Evolutionary conservation across 1,140 invertebrate genomes (phyloP).

Genomic region (Chironomus striatipennis): DNA sequence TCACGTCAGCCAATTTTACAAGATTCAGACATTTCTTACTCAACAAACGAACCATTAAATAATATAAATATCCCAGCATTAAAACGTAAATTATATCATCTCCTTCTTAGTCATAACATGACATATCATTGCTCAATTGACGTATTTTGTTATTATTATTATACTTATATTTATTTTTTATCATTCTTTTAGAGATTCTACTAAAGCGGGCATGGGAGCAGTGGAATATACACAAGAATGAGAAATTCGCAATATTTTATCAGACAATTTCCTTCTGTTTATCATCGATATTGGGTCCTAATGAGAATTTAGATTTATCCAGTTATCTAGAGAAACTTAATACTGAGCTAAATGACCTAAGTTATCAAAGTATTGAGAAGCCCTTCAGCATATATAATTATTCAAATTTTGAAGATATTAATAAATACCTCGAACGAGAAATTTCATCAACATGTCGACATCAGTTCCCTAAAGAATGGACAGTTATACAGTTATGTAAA

Average conservation of each 20-base stretch:
- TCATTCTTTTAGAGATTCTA: neutral
- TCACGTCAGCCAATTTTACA: neutral
- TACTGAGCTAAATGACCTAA: neutral
- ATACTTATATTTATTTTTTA: neutral
- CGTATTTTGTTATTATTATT: neutral
- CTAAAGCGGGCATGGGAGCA: neutral
- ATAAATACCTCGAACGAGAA: neutral
- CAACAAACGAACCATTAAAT: neutral
- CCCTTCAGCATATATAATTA: conserved; percentile 12
- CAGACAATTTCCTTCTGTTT: conserved; percentile 3
- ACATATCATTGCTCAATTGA: neutral
- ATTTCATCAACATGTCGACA: neutral
- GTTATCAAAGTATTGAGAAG: neutral
- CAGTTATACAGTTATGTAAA: neutral
- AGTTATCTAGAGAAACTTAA: neutral
- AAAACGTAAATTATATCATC: conserved; percentile 5
- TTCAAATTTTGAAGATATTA: conserved; percentile 15
- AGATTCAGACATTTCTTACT: neutral
- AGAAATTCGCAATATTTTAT: conserved; percentile 7
- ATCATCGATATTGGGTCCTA: neutral
- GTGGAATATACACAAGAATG: neutral
- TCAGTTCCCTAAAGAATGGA: conserved; percentile 3
- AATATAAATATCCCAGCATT: neutral
- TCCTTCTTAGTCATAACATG: too few relatives aligned
- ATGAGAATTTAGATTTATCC: neutral